These are phyloP conservation scores for Galerucella calmariensis DNA, from an alignment of 2,888 invertebrate species.

Conservation along the genomic window DNA sequence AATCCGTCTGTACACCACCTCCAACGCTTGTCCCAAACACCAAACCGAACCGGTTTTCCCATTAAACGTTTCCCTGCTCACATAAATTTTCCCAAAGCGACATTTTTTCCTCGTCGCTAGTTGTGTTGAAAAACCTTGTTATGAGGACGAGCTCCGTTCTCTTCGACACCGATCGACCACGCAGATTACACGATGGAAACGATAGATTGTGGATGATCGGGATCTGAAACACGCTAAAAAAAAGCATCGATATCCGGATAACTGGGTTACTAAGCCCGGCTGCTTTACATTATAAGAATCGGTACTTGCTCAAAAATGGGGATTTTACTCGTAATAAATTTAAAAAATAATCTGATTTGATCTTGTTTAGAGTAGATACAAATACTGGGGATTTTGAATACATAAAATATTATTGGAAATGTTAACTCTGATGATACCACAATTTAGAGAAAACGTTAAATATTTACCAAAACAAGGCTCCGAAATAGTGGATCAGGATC, in stretches of 20 bases:
- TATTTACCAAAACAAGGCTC: no score
- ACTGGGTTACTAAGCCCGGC: conserved; percentile 1
- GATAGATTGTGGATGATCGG: not conserved
- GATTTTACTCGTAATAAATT: not conserved
- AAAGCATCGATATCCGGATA: conserved; percentile 4
- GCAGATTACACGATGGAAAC: not conserved
- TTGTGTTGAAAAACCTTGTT: conserved; percentile 14
- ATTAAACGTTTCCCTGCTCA: conserved; percentile 8
- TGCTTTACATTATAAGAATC: not conserved
- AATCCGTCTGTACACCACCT: conserved; percentile 1
- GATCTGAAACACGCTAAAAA: not conserved
- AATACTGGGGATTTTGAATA: no score
- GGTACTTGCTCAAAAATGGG: not conserved
- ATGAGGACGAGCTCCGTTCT: conserved; percentile 1
- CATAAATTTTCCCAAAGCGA: conserved; percentile 11
- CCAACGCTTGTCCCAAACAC: conserved; percentile 1
- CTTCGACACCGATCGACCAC: conserved; percentile 15
- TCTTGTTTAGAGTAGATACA: no score
- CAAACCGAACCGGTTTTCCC: conserved; percentile 8
- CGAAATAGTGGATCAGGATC: no score
- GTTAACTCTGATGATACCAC: no score
- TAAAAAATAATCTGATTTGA: no score
- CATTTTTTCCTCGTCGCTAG: conserved; percentile 3
- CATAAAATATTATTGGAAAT: no score
- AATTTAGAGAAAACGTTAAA: no score